Evolutionary conservation across 2,888 invertebrate species (phyloP), one percentile per base, ranked within the genome.

Genomic region (Bombylius discolor): DNA sequence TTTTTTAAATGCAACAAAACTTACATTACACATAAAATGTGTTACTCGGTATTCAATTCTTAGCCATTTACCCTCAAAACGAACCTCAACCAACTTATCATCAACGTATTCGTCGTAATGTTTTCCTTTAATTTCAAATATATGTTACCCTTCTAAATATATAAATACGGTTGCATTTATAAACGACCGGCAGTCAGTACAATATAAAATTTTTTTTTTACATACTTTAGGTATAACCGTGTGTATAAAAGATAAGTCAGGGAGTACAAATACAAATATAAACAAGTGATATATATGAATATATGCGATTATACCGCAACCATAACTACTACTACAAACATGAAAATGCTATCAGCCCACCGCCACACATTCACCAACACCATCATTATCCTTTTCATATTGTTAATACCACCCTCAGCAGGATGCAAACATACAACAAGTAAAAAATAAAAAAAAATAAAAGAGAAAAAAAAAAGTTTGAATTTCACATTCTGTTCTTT

Each of bases 51-150:
- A 23, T 23, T 23, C 8, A 42, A 42, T 42, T 42, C 12, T 11
- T 11, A 42, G 8, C 12, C 39, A 42, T 42, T 42, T 42, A 42
- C 39, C 39, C 39, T 11, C 6, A 11, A 42, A 42, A 42, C 11
- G 11, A 42, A 42, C 11, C 23, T 23, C 39, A 42, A 42, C 7
- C 6, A 11, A 42, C 39, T 11, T 42, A 42, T 42, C 39, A 23
- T 23, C 23, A 23, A 23, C 23, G 23, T 23, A 23, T 23, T 46
- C 55, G 50, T 49, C 50, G 47, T 55, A 42, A 47, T 57, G 57
- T 57, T 57, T 59, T 57, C 49, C 57, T 52, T 52, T 59, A 57
- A 59, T 59, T 59, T 52, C 44, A 49, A 56, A 53, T 59, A 57
- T 59, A 49, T 59, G 57, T 42, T 44, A 51, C 55, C 55, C 55